Conservation (phyloP, 2,797 vertebrate genomes). For the Hozukius guyotensis region DNA sequence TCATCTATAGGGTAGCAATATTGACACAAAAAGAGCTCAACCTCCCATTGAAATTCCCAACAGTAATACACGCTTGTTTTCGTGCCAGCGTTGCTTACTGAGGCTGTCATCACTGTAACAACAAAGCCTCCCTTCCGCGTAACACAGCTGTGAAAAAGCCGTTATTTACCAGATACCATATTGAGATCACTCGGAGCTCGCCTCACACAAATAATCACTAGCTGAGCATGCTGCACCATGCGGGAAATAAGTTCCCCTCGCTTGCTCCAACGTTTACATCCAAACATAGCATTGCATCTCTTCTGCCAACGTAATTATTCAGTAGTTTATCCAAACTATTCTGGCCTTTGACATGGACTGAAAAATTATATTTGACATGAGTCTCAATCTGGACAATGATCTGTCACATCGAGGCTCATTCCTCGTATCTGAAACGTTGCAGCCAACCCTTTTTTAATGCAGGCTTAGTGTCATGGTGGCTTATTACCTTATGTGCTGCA, state of each 20-base stretch:
- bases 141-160: conserved; percentile 27
- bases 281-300: conserved; percentile 15
- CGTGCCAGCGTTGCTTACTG: conserved; percentile 45
- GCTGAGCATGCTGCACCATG: not conserved
- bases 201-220: conserved; percentile 25
- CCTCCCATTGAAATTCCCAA: conserved; percentile 45
- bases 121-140: conserved; percentile 42
- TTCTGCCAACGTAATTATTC: conserved; percentile 19
- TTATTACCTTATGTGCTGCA: conserved; percentile 63
- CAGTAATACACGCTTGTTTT: conserved; percentile 39
- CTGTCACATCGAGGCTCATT: conserved; percentile 49
- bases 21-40: conserved; percentile 18
- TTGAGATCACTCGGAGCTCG: conserved; percentile 27
- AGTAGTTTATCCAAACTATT: conserved; percentile 10
- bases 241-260: conserved; percentile 4
- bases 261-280: conserved; percentile 3
- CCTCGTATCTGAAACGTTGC: conserved; percentile 35
- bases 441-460: conserved; percentile 41
- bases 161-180: conserved; percentile 44
- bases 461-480: conserved; percentile 55
- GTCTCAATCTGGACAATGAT: conserved; percentile 57
- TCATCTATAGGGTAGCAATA: conserved; percentile 25
- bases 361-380: conserved; percentile 36
- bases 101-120: conserved; percentile 55
- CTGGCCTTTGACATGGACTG: conserved; percentile 43